Percentiles rank a stretch among this genome's conserved stretches.
Evolutionary conservation across 2,113 vertebrate genomes (phyloP).

Genomic region (Carassius carassius): DNA sequence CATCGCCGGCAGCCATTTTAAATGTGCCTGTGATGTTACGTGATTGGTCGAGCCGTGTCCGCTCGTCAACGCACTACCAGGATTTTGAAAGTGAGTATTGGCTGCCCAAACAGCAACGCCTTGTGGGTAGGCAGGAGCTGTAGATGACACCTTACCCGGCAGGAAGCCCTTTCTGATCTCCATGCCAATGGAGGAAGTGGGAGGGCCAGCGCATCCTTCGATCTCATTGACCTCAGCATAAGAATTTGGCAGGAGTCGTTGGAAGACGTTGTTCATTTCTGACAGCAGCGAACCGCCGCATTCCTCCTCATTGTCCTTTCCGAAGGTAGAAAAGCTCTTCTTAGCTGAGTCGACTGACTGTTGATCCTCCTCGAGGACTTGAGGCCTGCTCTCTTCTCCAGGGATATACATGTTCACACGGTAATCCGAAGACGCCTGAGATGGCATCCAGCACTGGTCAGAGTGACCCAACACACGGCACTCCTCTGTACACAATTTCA

Average conservation of each 20-base stretch:
- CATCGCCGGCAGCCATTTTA: conserved; percentile 98
- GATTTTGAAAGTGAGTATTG: conserved; percentile 92
- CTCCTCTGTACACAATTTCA: conserved; percentile 95
- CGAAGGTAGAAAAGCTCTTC: conserved; percentile 96
- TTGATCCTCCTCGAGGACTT: conserved; percentile 76
- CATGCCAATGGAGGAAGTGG: conserved; percentile 71
- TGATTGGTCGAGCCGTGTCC: conserved; percentile 44
- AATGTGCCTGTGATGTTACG: conserved; percentile 78
- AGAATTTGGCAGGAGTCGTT: conserved; percentile 88
- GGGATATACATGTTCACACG: conserved; percentile 97
- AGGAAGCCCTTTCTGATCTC: conserved; percentile 86
- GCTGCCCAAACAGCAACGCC: conserved; percentile 95
- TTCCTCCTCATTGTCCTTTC: conserved; percentile 82
- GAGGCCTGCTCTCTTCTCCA: conserved; percentile 83
- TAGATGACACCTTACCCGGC: conserved; percentile 73
- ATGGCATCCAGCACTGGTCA: conserved; percentile 99
- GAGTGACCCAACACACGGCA: conserved; percentile 94
- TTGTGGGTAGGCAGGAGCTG: conserved; percentile 78
- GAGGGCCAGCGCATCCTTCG: conserved; percentile 47
- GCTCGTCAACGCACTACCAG: conserved; percentile 70
- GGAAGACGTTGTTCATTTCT: conserved; percentile 96
- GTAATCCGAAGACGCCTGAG: conserved; percentile 85
- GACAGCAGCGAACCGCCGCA: conserved; percentile 84
- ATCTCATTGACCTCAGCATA: conserved; percentile 81
- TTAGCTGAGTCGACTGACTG: conserved; percentile 79